Base-by-base conservation (phyloP, 2,888 invertebrate species). In the Synanthedon myopaeformis region DNA sequence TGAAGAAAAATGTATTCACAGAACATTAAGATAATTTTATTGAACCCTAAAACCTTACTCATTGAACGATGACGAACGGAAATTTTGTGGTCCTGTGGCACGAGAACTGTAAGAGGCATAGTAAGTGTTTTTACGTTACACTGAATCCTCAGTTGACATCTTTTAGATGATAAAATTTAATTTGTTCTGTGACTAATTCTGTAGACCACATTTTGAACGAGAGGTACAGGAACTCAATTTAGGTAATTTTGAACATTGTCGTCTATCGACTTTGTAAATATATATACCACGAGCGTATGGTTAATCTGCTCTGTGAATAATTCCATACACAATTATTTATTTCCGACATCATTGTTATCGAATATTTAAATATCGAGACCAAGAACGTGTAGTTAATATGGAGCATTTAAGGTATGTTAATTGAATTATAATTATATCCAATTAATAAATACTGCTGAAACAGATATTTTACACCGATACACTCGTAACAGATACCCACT, bases 41-140 rank as follows among this genome's bases (percentile, higher is more conserved):
- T 54, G 79, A 74, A 67, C 73, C 62, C 76, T 63, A 76, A 67
- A 63, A 65, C 67, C 70, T 74, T 72, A 72, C 67, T 74, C 70
- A 73, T 61, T 67, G 68, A 61, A 82, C 74, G 71, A 72, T 84
- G 85, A 85, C 85, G 77, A 80, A 82, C 79, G 72, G 71, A 76
- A 76, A 80, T 81, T 80, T 79, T 69, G 76, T 82, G 82, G 78
- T 82, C 72, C 77, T 77, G 35, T 35, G 79, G 84, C 86, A 86
- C 86, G 86, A 84, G 85, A 82, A 70, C 41, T 58, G 65, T 74
- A 72, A 77, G 72, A 67, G 65, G 41, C 52, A 52, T 53, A 69
- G 70, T 79, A 79, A 79, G 17, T 10, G 35, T 35, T 35, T 35
- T 35, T 35, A 35, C 35, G 35, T 35, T 35, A 35, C 35, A 35